Conservation (phyloP, 2,113 vertebrate species). For the Glaucidium brasilianum region DNA sequence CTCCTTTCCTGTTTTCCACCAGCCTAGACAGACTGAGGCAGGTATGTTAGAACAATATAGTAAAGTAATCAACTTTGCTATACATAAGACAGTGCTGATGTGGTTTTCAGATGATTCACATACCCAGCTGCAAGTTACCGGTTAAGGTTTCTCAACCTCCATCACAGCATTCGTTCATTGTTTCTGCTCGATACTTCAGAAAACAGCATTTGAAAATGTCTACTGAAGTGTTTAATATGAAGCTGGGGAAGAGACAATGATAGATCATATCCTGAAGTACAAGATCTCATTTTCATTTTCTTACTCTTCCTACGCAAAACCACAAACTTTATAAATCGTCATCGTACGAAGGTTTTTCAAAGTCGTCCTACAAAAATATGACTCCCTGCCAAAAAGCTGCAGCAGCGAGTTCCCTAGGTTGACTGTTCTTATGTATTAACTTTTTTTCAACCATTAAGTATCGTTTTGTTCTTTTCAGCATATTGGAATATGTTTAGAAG, state of each 20-base stretch:
- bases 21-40: neutral
- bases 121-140: neutral
- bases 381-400: neutral
- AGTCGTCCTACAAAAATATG: neutral
- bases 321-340: neutral
- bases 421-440: neutral
- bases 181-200: neutral
- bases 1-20: conserved; percentile 24
- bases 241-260: neutral
- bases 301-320: neutral
- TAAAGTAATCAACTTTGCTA: neutral
- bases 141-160: neutral
- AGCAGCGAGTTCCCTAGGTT: neutral
- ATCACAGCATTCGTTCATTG: neutral
- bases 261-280: neutral
- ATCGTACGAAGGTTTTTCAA: neutral
- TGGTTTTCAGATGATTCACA: neutral
- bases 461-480: neutral
- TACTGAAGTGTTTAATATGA: neutral
- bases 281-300: conserved; percentile 31
- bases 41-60: neutral
- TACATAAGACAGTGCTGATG: neutral
- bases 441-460: neutral
- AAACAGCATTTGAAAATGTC: conserved; percentile 3
- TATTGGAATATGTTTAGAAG: neutral